These are phyloP conservation scores for Chelonus formosanus DNA, from an alignment of 2,888 invertebrate genomes.

Conservation along the genomic window DNA sequence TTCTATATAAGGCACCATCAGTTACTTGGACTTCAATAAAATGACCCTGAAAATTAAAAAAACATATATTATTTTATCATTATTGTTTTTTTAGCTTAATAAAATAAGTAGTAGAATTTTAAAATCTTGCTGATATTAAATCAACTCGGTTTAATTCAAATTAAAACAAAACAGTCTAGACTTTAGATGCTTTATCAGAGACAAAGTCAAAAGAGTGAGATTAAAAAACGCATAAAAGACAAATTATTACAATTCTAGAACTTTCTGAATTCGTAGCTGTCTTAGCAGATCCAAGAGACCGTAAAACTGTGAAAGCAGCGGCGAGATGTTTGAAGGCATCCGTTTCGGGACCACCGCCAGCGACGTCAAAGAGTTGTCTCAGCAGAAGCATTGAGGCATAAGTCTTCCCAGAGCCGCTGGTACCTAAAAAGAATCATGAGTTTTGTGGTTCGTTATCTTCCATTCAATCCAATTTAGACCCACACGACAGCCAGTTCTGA, in stretches of 20 bases:
- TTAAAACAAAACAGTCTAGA: background rate
- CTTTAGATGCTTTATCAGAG: too few relatives aligned
- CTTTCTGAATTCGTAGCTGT: conserved; percentile 91
- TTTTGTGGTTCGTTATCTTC: conserved; percentile 4
- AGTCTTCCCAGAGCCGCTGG: conserved; percentile 94
- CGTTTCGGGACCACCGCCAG: conserved; percentile 93
- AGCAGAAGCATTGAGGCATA: conserved; percentile 90
- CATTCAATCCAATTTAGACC: conserved; percentile 21
- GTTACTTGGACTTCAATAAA: conserved; percentile 97
- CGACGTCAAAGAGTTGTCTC: conserved; percentile 90
- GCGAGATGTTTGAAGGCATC: conserved; percentile 96
- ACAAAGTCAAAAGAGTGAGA: too few relatives aligned
- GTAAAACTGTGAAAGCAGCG: conserved; percentile 92
- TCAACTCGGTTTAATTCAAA: too few relatives aligned
- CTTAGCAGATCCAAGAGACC: conserved; percentile 90
- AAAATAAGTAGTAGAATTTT: conserved; percentile 5
- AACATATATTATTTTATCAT: background rate
- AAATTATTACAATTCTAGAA: conserved; percentile 80
- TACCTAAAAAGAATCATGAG: conserved; percentile 68
- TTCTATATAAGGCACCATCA: conserved; percentile 91
- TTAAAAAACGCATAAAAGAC: background rate
- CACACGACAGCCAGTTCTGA: conserved; percentile 18
- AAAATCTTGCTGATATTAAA: background rate
- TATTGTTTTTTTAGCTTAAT: background rate
- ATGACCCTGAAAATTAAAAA: conserved; percentile 75